Evolutionary conservation across 2,888 invertebrate genomes (phyloP).

Genomic region (Epinotia brunnichana): DNA sequence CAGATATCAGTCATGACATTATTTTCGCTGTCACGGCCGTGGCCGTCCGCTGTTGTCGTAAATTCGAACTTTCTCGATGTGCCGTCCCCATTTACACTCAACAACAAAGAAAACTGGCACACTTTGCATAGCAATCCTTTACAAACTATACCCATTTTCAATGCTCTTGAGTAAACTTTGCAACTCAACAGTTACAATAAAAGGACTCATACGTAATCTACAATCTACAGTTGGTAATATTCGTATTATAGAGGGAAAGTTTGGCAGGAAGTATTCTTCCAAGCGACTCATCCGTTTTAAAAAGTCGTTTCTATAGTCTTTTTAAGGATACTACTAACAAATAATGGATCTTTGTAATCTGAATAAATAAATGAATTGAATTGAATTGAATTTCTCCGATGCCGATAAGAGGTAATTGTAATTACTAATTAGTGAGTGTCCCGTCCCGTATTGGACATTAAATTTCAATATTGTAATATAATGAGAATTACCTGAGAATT

Average conservation of each 20-base stretch:
- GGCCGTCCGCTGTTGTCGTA: background rate
- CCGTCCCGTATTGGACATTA: background rate
- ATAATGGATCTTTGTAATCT: no score
- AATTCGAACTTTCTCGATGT: conserved; percentile 7
- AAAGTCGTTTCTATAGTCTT: no score
- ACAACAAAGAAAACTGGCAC: no score
- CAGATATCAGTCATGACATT: conserved; percentile 5
- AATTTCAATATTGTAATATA: background rate
- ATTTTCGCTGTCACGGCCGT: background rate
- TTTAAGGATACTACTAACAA: no score
- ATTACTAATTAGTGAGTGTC: background rate
- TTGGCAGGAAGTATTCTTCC: no score
- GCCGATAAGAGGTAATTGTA: background rate
- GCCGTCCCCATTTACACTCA: background rate
- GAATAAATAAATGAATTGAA: no score
- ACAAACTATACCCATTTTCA: background rate
- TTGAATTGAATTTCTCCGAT: background rate
- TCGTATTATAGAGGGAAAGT: no score
- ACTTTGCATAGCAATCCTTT: no score
- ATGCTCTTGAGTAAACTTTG: background rate
- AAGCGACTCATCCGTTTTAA: no score
- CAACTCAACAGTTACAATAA: no score
- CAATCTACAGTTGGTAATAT: no score
- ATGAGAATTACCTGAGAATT: background rate
- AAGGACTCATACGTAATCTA: no score